Conservation (phyloP, 2,113 vertebrate species). For the Festucalex cinctus region DNA sequence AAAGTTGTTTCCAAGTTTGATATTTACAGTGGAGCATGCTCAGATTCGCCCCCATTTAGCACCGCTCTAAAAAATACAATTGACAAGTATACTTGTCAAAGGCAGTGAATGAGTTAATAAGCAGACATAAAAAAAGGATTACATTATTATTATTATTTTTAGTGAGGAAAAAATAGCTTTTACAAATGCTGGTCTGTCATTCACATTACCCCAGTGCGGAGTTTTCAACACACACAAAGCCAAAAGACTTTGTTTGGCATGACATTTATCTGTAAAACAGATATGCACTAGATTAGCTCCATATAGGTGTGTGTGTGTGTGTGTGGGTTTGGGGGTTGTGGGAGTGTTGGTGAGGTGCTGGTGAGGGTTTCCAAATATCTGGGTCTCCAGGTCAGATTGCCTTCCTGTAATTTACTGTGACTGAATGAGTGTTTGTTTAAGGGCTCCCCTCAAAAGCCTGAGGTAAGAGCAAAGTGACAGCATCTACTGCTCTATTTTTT, state of each 20-base stretch:
- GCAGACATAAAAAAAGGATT: too few relatives aligned
- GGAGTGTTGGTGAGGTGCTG: background rate
- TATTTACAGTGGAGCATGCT: too few relatives aligned
- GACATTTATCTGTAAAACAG: background rate
- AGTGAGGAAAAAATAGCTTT: too few relatives aligned
- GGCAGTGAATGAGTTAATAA: too few relatives aligned
- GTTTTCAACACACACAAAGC: background rate
- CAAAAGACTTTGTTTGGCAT: constrained; percentile 7
- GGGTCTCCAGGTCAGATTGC: constrained; percentile 54
- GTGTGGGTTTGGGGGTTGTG: constrained; percentile 12
- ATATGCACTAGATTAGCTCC: background rate
- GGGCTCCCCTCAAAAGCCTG: constrained; percentile 54
- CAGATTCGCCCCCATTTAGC: too few relatives aligned
- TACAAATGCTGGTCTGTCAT: constrained; percentile 14
- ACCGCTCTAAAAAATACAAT: too few relatives aligned
- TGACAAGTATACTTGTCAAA: too few relatives aligned
- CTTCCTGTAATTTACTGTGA: constrained; percentile 69
- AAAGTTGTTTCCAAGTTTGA: too few relatives aligned
- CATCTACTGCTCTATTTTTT: constrained; percentile 63
- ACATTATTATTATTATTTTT: too few relatives aligned
- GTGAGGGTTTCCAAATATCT: constrained; percentile 37
- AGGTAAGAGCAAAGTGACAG: constrained; percentile 70
- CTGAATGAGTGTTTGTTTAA: constrained; percentile 73
- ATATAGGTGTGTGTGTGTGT: constrained; percentile 5
- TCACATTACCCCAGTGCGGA: constrained; percentile 37